phyloP scores from a whole-genome alignment of 1,140 invertebrate species.

The Telenomus remus region DNA sequence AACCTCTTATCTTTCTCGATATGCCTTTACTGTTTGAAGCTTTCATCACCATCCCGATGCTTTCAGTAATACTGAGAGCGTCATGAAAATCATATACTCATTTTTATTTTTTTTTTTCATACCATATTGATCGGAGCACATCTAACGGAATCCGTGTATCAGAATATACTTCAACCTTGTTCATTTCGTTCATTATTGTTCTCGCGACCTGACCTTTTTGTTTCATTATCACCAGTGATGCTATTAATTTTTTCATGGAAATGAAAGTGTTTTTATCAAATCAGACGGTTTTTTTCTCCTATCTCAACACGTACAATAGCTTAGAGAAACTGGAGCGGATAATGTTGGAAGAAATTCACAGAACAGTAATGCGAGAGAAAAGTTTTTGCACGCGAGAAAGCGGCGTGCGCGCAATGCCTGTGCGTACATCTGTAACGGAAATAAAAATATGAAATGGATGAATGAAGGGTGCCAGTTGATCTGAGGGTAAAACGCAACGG shows the following conservation, averaged over 20 bases:
- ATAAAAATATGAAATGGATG: constrained; percentile 31
- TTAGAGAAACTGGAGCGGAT: constrained; percentile 3
- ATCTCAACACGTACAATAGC: neutral
- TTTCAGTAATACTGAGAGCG: constrained; percentile 25
- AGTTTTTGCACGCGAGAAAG: constrained; percentile 4
- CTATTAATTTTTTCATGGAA: too few species aligned
- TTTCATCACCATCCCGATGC: constrained; percentile 15
- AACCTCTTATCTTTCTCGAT: constrained; percentile 51
- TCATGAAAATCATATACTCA: constrained; percentile 21
- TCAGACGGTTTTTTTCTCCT: too few species aligned
- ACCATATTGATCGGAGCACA: constrained; percentile 13
- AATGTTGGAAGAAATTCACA: constrained; percentile 14
- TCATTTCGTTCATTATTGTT: too few species aligned
- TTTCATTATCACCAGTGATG: too few species aligned
- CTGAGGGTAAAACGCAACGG: neutral
- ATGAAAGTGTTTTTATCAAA: too few species aligned
- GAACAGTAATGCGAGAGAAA: constrained; percentile 13
- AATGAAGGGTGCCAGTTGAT: constrained; percentile 18
- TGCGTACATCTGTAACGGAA: constrained; percentile 26
- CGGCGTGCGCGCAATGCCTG: constrained; percentile 11
- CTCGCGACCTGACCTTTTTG: too few species aligned
- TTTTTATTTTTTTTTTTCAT: constrained; percentile 32
- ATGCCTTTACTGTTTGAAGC: constrained; percentile 35
- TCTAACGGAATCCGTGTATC: neutral
- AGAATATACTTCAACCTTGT: neutral